phyloP scores from a whole-genome alignment of 2,888 invertebrate species.

The Auanema freiburgensis region DNA sequence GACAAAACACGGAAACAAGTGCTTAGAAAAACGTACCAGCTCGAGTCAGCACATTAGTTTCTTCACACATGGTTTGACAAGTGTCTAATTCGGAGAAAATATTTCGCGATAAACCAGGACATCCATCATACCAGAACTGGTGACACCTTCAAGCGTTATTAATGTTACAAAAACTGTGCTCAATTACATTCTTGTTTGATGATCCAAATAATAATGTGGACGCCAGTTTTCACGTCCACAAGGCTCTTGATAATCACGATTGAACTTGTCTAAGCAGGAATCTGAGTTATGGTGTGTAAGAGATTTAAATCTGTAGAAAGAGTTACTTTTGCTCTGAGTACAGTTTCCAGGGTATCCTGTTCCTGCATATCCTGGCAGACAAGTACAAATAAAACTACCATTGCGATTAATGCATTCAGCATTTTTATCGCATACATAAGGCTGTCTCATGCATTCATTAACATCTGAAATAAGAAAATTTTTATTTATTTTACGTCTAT shows the following conservation, averaged over 20 bases:
- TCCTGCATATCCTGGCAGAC: slow-evolving; percentile 54
- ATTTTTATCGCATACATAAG: slow-evolving; percentile 52
- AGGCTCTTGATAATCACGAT: slow-evolving; percentile 49
- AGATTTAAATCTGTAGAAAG: background rate
- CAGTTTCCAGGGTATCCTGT: slow-evolving; percentile 55
- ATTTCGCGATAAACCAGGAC: slow-evolving; percentile 48
- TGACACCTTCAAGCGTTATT: slow-evolving; percentile 23
- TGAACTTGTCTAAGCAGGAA: slow-evolving; percentile 57
- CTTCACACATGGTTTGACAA: slow-evolving; percentile 57
- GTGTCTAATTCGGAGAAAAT: slow-evolving; percentile 55
- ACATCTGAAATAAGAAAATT: slow-evolving; percentile 43
- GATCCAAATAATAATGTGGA: slow-evolving; percentile 55
- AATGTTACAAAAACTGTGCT: background rate
- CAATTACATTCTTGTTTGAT: slow-evolving; percentile 40
- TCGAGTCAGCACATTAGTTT: slow-evolving; percentile 52
- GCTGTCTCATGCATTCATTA: slow-evolving; percentile 53
- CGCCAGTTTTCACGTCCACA: slow-evolving; percentile 55
- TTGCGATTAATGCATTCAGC: slow-evolving; percentile 58
- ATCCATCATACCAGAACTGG: slow-evolving; percentile 58
- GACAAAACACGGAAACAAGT: no score
- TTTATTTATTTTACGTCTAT: background rate
- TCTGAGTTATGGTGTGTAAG: slow-evolving; percentile 43
- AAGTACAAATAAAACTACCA: slow-evolving; percentile 54
- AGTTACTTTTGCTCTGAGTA: slow-evolving; percentile 47
- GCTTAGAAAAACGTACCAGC: slow-evolving; percentile 34